Base-by-base conservation (phyloP, 2,113 vertebrate species). In the Phaetusa simplex region DNA sequence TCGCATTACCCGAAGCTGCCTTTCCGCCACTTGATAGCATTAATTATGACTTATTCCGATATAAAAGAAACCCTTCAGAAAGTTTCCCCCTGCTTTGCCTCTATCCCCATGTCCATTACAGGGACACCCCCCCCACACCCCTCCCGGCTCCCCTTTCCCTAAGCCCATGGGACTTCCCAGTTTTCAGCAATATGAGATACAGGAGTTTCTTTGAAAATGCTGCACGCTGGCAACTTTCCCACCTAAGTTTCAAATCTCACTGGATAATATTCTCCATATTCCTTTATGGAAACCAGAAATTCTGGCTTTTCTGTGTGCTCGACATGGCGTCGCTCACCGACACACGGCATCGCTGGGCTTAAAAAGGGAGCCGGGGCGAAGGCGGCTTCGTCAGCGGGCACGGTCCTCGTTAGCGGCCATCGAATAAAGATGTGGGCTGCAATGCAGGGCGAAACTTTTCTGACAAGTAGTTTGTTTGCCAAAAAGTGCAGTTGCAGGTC, bases 191-290 rank as follows among this genome's bases (percentile, higher is more conserved):
- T 67, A 89, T 71, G 66, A 96, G 95, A 95, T 96, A 93, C 92
- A 95, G 95, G 90, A 88, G 94, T 79, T 82, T 76, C 96, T 97
- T 95, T 96, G 93, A 95, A 93, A 96, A 95, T 0, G 17, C 56
- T 97, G 81, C 74, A 24, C 1, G 29, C 93, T 97, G 97, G 97
- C 96, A 97, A 43, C 82, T 56, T 96, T 97, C 97, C 97, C 97
- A 97, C 96, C 94, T 90, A 27, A 85, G 94, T 97, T 92, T 97
- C 96, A 95, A 95, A 89, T 97, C 97, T 92, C 97, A 74, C 91
- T 73, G 86, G 95, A 82, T 97, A 97, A 96, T 97, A 97, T 96
- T 94, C 96, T 96, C 97, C 93, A 93, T 95, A 91, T 95, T 97
- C 95, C 91, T 96, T 96, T 97, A 96, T 88, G 93, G 91, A 96